Evolutionary conservation across 2,888 invertebrate species (phyloP).

Genomic region (Monochamus alternatus): DNA sequence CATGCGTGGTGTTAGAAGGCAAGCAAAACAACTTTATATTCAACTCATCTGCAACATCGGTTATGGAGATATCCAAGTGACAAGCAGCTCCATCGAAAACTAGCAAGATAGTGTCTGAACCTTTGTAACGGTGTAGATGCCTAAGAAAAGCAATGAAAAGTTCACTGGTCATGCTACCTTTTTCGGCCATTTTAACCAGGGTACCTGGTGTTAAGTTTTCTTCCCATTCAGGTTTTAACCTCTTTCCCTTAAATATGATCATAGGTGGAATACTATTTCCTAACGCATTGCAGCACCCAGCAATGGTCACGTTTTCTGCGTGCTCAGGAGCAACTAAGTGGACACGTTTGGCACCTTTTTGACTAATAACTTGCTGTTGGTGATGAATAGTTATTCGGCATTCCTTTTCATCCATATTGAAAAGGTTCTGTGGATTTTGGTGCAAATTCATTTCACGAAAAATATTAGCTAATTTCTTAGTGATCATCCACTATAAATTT

Average conservation of each 20-base stretch:
- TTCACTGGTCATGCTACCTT: conserved; percentile 58
- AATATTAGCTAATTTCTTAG: conserved; percentile 47
- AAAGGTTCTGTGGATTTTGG: conserved; percentile 52
- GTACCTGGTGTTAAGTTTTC: conserved; percentile 55
- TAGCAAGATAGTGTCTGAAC: conserved; percentile 39
- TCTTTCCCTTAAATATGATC: conserved; percentile 58
- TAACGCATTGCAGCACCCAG: conserved; percentile 59
- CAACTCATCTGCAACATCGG: conserved; percentile 57
- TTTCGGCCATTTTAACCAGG: conserved; percentile 52
- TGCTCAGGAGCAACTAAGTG: conserved; percentile 59
- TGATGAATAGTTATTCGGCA: conserved; percentile 57
- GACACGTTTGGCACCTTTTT: conserved; percentile 57
- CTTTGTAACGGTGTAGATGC: conserved; percentile 48
- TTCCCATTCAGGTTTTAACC: conserved; percentile 50
- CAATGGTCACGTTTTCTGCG: conserved; percentile 61
- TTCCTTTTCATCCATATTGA: conserved; percentile 58
- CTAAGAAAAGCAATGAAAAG: conserved; percentile 53
- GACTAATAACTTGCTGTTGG: conserved; percentile 51
- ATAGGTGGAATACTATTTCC: conserved; percentile 60
- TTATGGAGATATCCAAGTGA: conserved; percentile 60
- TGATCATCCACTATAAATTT: conserved; percentile 52
- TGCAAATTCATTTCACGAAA: conserved; percentile 46
- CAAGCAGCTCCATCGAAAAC: conserved; percentile 60
- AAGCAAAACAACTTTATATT: conserved; percentile 62
- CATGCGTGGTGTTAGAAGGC: conserved; percentile 65